Conservation (phyloP, 1,140 invertebrate genomes). For the Monomorium pharaonis region DNA sequence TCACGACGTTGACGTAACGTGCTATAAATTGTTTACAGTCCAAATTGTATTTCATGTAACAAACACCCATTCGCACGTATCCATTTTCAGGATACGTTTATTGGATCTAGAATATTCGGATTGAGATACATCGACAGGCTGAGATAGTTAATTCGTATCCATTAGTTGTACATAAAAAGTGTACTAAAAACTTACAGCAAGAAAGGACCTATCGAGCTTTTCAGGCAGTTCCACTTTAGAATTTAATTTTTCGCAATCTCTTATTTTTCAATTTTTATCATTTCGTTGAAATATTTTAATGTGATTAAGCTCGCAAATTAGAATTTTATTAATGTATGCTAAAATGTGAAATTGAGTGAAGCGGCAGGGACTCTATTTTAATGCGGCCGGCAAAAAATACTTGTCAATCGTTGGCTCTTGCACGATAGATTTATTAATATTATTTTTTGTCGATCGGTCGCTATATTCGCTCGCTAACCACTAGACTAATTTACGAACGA, state of each 20-base stretch:
- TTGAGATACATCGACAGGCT: not conserved
- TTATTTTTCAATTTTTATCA: not conserved
- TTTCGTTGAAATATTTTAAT: not conserved
- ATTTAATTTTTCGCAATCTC: not conserved
- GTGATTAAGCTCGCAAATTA: not conserved
- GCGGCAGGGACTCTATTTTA: not conserved
- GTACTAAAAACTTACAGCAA: not conserved
- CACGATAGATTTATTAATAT: constrained; percentile 34
- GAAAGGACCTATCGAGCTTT: not conserved
- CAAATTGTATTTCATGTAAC: not conserved
- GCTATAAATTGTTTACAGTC: not conserved
- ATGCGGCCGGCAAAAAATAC: not conserved
- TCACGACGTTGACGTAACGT: constrained; percentile 15
- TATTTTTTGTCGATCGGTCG: not conserved
- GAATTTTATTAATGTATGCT: not conserved
- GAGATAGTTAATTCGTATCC: not conserved
- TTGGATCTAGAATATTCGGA: not conserved
- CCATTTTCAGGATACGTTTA: not conserved
- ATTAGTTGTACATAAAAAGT: not conserved
- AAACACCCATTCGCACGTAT: not conserved
- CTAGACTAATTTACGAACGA: constrained; percentile 40
- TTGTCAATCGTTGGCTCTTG: not conserved
- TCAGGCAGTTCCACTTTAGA: not conserved
- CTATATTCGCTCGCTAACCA: constrained; percentile 3
- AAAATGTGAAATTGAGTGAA: not conserved